Evolutionary conservation across 2,797 vertebrate species (phyloP), one percentile per base, ranked within the genome.

Genomic region (Sebastiscus albofasciatus): DNA sequence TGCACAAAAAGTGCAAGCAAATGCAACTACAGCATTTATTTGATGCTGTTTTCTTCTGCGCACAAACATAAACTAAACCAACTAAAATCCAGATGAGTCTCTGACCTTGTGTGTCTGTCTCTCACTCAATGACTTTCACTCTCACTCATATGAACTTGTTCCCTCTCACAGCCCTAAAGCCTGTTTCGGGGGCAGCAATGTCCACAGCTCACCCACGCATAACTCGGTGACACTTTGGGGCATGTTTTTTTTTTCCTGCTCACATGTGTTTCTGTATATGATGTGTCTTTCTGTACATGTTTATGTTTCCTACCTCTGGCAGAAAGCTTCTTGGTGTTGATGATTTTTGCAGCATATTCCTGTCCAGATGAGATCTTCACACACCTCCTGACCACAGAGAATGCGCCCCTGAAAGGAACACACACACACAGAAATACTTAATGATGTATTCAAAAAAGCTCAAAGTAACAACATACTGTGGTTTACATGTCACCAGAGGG

Each of bases 241-340:
- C 59, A 68, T 62, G 73, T 42, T 42, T 72, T 54, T 75, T 77
- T 72, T 65, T 39, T 39, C 13, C 68, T 80, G 54, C 52, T 74
- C n/a, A 29, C 52, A 31, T 64, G 9, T 6, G 18, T 39, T 3
- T 9, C 8, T 49, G 20, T 22, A 1, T 64, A 52, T 33, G 36
- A 39, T 29, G 24, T 29, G 39, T 64, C 55, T 75, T 46, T 69
- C 12, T 22, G 24, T 49, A 9, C 46, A 59, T 58, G n/a, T 68
- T 36, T 64, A n/a, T 68, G 74, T 49, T 66, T 80, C 96, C 79
- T 93, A 99, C 98, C 98, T 96, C 98, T 96, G 93, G 98, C 98
- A 18, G 98, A 99, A 80, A 99, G 97, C 92, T 99, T 99, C 96
- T 99, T 99, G 88, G 98, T 99, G 91, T 99, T 99, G 96, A 99